phyloP scores from a whole-genome alignment of 2,113 vertebrate genomes.

The Sterna hirundo region DNA sequence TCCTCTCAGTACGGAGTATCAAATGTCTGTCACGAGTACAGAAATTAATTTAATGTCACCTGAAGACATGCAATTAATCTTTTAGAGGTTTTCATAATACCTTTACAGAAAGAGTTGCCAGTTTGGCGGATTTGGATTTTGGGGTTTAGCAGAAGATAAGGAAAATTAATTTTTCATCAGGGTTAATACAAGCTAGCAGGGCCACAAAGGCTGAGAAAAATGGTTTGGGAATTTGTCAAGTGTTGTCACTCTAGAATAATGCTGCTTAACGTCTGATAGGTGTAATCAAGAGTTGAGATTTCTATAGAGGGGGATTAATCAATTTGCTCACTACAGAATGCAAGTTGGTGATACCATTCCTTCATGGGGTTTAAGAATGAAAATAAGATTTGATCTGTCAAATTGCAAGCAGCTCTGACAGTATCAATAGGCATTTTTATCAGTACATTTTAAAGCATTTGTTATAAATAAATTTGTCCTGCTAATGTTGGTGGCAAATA shows the following conservation, averaged over 20 bases:
- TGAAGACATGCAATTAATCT: slow-evolving; percentile 98
- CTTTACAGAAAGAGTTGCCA: slow-evolving; percentile 94
- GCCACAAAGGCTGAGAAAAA: slow-evolving; percentile 88
- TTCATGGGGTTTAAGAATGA: slow-evolving; percentile 78
- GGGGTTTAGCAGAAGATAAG: slow-evolving; percentile 97
- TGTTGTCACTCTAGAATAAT: slow-evolving; percentile 92
- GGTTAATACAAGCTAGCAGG: slow-evolving; percentile 90
- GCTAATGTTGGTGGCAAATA: slow-evolving; percentile 70
- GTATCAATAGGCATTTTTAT: slow-evolving; percentile 74
- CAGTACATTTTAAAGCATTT: slow-evolving; percentile 71
- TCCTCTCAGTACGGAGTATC: slow-evolving; percentile 82
- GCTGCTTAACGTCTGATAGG: slow-evolving; percentile 92
- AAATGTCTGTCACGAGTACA: slow-evolving; percentile 87
- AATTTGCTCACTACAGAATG: slow-evolving; percentile 89
- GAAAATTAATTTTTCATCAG: slow-evolving; percentile 99
- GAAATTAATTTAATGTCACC: slow-evolving; percentile 96
- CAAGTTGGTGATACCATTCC: slow-evolving; percentile 79
- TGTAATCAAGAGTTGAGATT: slow-evolving; percentile 93
- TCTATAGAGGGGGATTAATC: slow-evolving; percentile 96
- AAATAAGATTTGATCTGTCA: slow-evolving; percentile 94
- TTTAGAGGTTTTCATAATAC: slow-evolving; percentile 91
- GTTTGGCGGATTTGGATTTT: slow-evolving; percentile 98
- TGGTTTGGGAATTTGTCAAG: slow-evolving; percentile 90
- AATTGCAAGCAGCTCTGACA: slow-evolving; percentile 78
- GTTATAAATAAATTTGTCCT: slow-evolving; percentile 80